Evolutionary conservation across 2,888 invertebrate species (phyloP), one percentile per base, ranked within the genome.

Genomic region (Melangyna quadrimaculata): DNA sequence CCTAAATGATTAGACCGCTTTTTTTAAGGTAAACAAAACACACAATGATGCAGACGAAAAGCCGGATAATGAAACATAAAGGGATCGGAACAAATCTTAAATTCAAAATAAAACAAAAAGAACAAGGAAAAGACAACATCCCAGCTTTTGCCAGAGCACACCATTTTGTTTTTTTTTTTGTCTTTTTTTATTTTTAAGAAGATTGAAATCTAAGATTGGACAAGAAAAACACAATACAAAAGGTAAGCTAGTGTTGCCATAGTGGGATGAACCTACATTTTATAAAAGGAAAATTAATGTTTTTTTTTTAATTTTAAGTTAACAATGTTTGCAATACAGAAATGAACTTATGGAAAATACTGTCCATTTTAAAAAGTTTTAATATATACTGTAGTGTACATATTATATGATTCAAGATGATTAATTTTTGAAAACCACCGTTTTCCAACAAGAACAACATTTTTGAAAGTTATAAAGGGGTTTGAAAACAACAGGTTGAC

Each of bases 181-280:
- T 35, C 69, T 53, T 78, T 67, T 78, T 78, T 82, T 78, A 35
- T 32, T 45, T 40, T 51, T 7, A 67, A 35, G 67, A 59, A 82
- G 82, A 82, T 82, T 82, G 82, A 82, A 78, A 82, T 82, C 78
- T 78, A 65, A 80, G 81, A 77, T 81, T 78, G 72, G 81, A 78
- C 65, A 63, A 35, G 37, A 71, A 51, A 55, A 57, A 19, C 12
- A 57, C 7, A 57, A 32, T 12, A 53, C 8, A 53, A 53, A 53
- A 17, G n/a, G 8, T 0, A 53, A 27, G 6, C 12, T 12, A 57
- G 32, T 57, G 57, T 57, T 57, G 7, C 57, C 57, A 32, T 12
- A 12, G 2, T 32, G n/a, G 0, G 10, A 7, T 2, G 3, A 22
- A 24, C 0, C 24, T 1, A 22, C 8, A 43, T 17, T 17, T n/a